Percentiles rank a stretch among this genome's conserved stretches.
Evolutionary conservation across 2,888 invertebrate species (phyloP).

Genomic region (Caenorhabditis afra): DNA sequence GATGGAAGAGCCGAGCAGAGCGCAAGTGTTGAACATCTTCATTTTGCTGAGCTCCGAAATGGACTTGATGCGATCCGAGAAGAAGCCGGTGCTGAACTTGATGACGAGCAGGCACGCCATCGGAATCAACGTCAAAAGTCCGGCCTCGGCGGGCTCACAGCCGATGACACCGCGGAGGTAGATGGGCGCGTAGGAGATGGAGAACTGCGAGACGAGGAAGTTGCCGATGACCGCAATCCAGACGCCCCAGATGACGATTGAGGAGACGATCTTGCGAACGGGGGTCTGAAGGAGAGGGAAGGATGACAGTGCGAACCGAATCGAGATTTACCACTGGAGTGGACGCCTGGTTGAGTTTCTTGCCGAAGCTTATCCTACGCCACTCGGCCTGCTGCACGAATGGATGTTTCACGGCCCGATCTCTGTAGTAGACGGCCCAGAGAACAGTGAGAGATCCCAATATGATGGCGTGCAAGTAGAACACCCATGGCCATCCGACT

Average conservation of each 20-base stretch:
- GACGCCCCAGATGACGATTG: conserved; percentile 67
- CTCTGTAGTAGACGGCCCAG: conserved; percentile 67
- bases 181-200: conserved; percentile 63
- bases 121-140: conserved; percentile 64
- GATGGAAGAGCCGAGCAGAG: conserved; percentile 72
- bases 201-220: conserved; percentile 67
- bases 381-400: conserved; percentile 62
- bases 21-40: conserved; percentile 73
- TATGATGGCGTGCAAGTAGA: conserved; percentile 69
- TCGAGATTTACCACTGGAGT: too few species aligned
- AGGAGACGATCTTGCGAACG: conserved; percentile 62
- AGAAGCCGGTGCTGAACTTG: conserved; percentile 67
- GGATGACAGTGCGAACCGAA: too few species aligned
- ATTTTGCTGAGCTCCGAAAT: conserved; percentile 67
- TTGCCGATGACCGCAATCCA: conserved; percentile 72
- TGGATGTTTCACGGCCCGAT: conserved; percentile 66
- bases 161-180: conserved; percentile 66
- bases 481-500: conserved; percentile 74
- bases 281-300: conserved; percentile 68
- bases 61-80: conserved; percentile 67
- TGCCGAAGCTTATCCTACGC: conserved; percentile 60
- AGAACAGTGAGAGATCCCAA: conserved; percentile 59
- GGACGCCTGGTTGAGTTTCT: conserved; percentile 17
- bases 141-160: conserved; percentile 60
- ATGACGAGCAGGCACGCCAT: conserved; percentile 61